Percentiles rank a stretch among this genome's conserved stretches.
Conservation (phyloP, 1,140 invertebrate genomes). For the Pygmarrhopalites habei region DNA sequence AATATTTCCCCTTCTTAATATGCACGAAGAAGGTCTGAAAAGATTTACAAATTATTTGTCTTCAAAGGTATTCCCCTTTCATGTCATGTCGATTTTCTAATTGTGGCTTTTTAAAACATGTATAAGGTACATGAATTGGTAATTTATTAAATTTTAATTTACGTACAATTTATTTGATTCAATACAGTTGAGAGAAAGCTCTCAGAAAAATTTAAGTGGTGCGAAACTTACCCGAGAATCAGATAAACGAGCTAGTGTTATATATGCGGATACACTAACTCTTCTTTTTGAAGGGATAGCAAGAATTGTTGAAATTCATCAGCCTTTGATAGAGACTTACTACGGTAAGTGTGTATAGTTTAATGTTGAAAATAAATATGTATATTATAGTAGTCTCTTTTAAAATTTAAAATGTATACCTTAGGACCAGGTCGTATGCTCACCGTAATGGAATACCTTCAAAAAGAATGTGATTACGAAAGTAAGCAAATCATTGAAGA, state of each 20-base stretch:
- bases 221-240: conserved; percentile 54
- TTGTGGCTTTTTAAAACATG: no score
- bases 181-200: conserved; percentile 57
- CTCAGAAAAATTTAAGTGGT: conserved; percentile 63
- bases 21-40: conserved; percentile 82
- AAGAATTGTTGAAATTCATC: conserved; percentile 78
- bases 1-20: conserved; percentile 89
- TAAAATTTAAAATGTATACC: conserved; percentile 17
- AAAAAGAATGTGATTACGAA: conserved; percentile 80
- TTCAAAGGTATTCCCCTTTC: conserved; percentile 67
- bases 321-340: conserved; percentile 87
- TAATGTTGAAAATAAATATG: conserved; percentile 5
- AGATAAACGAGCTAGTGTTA: conserved; percentile 64
- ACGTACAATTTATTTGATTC: no score
- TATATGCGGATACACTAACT: conserved; percentile 75
- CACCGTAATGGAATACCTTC: conserved; percentile 62
- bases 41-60: conserved; percentile 89
- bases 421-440: conserved; percentile 63
- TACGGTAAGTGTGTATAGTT: conserved; percentile 57
- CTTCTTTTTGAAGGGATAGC: conserved; percentile 84
- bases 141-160: no score
- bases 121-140: no score
- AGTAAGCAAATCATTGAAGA: conserved; percentile 61
- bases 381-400: not conserved
- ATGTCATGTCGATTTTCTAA: no score